phyloP scores from a whole-genome alignment of 2,797 vertebrate species.

The Phaenicophaeus curvirostris region DNA sequence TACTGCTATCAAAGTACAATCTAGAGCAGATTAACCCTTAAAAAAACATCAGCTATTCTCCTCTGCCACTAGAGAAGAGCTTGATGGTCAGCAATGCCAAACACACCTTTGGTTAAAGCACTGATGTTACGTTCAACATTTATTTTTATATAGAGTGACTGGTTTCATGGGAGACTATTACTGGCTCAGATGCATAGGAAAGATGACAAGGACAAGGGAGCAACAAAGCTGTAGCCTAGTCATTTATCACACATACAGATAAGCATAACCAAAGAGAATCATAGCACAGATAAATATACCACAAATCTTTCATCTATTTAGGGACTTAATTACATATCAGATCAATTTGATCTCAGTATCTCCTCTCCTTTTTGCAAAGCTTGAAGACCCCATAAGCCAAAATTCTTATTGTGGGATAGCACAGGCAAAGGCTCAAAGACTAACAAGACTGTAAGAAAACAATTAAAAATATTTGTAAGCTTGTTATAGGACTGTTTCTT shows the following conservation, averaged over 20 bases:
- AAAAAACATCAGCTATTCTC: not conserved
- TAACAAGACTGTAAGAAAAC: not conserved
- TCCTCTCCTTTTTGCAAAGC: not conserved
- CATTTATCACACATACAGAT: not conserved
- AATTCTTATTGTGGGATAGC: not conserved
- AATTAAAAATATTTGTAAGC: not conserved
- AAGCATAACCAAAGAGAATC: not conserved
- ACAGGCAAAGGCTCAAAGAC: not conserved
- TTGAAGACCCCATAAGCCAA: not conserved
- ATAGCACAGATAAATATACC: not conserved
- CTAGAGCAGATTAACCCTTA: slow-evolving; percentile 12
- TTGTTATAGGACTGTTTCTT: not conserved
- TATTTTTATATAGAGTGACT: not conserved
- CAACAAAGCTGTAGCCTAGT: not conserved
- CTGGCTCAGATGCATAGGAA: not conserved
- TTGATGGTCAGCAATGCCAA: not conserved
- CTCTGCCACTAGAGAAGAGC: not conserved
- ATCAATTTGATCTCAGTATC: not conserved
- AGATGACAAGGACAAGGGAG: not conserved
- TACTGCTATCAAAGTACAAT: not conserved
- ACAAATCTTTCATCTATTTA: not conserved
- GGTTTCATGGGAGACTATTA: not conserved
- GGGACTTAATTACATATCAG: not conserved
- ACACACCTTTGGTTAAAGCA: not conserved
- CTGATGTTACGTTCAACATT: slow-evolving; percentile 1